Conservation (phyloP, 2,113 vertebrate genomes). For the Amazona vittata region DNA sequence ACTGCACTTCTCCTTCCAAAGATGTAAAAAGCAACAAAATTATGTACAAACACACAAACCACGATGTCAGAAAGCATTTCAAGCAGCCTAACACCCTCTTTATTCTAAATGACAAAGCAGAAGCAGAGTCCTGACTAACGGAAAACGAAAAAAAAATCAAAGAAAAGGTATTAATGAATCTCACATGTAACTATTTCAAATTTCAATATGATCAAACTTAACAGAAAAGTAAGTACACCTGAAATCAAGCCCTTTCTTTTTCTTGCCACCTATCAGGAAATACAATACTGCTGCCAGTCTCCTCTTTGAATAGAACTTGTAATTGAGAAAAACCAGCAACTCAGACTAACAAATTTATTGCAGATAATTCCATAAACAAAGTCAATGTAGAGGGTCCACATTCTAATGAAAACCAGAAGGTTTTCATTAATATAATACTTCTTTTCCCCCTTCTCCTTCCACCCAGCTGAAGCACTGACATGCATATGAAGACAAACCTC, state of each 20-base stretch:
- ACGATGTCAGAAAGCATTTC: neutral
- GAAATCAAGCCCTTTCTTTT: neutral
- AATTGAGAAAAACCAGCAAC: neutral
- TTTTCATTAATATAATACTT: constrained; percentile 22
- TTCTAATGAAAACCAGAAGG: constrained; percentile 47
- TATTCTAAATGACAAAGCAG: neutral
- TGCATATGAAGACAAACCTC: neutral
- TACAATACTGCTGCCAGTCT: neutral
- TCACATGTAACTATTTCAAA: neutral
- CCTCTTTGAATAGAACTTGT: neutral
- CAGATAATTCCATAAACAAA: constrained; percentile 48
- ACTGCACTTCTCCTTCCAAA: neutral
- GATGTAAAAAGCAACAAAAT: neutral
- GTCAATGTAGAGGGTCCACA: neutral
- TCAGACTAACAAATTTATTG: neutral
- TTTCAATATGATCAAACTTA: neutral
- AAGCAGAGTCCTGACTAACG: neutral
- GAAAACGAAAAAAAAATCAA: neutral
- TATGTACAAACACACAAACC: neutral
- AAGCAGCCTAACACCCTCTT: neutral
- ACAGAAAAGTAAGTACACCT: neutral
- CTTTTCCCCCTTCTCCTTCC: neutral
- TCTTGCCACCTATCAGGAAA: neutral
- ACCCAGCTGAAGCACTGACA: constrained; percentile 50
- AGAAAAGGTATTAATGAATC: neutral